These are phyloP conservation scores for Ictalurus punctatus DNA, from an alignment of 2,113 vertebrate species.

Conservation along the genomic window DNA sequence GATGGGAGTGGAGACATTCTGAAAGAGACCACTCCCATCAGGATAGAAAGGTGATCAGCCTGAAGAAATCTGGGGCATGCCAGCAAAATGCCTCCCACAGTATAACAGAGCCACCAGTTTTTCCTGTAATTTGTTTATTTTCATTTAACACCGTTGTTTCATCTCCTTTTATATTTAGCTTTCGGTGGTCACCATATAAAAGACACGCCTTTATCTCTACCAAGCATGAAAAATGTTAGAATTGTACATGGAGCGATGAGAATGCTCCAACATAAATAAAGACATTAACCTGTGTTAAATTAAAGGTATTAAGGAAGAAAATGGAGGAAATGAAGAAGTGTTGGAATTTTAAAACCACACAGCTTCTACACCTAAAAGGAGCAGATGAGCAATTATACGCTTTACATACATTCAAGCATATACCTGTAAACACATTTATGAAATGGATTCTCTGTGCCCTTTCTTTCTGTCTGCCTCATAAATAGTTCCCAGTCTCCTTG, in stretches of 20 bases:
- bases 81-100: background rate
- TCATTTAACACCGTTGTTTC: background rate
- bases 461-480: background rate
- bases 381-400: background rate
- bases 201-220: background rate
- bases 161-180: background rate
- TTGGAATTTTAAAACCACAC: background rate
- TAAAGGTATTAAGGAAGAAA: background rate
- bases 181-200: background rate
- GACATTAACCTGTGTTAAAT: background rate
- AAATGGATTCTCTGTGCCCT: constrained; percentile 3
- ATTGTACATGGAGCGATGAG: background rate
- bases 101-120: background rate
- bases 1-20: background rate
- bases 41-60: background rate
- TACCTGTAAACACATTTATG: constrained; percentile 40
- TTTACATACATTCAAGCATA: background rate
- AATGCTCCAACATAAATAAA: background rate
- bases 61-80: background rate
- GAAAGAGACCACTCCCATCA: background rate
- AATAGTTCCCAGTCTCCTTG: constrained; percentile 7
- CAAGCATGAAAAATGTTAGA: background rate
- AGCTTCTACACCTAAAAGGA: background rate
- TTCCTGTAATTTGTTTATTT: background rate
- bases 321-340: background rate